Base-by-base conservation (phyloP, 2,888 invertebrate species). In the Diarsia brunnea region DNA sequence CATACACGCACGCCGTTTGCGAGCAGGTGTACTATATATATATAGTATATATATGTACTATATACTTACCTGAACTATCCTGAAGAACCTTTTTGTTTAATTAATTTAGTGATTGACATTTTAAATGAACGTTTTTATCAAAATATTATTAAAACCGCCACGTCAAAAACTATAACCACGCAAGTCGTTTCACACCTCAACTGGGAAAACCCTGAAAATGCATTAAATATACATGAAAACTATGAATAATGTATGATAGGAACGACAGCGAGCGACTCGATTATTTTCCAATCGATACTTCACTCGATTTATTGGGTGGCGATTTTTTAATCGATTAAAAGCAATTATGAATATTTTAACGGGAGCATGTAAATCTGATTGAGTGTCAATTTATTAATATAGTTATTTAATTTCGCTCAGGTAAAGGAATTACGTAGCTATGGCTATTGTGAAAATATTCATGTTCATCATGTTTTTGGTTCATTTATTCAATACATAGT, bases 241-340 rank as follows among this genome's bases (percentile, higher is more conserved):
- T 63, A 80, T 87, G 86, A 85, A 87, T 87, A 70, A 87, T 87
- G 70, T 69, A 87, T 87, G 87, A 87, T 51, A 21, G 61, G 24
- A n/a, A 66, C 78, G 85, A 51, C 64, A 69, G 68, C 68, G 55
- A 65, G 72, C 55, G 69, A 76, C 66, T 31, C 71, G 64, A 73
- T 83, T 84, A 82, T 71, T 73, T 51, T n/a, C 69, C 51, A 81
- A 86, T 86, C 87, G 86, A 87, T 86, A 84, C 61, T n/a, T 38
- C 43, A 64, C 66, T 82, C 76, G 81, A 87, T 81, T 84, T 79
- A 80, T 79, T 47, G 77, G 61, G 58, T 69, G 60, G 47, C 69
- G 82, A 79, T 75, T 80, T 84, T 78, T 76, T 82, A 80, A 86
- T 87, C 77, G 75, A 73, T 75, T 69, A 64, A 70, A 73, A 75